Conservation (phyloP, 2,797 vertebrate genomes). For the Tauraco hartlaubi region DNA sequence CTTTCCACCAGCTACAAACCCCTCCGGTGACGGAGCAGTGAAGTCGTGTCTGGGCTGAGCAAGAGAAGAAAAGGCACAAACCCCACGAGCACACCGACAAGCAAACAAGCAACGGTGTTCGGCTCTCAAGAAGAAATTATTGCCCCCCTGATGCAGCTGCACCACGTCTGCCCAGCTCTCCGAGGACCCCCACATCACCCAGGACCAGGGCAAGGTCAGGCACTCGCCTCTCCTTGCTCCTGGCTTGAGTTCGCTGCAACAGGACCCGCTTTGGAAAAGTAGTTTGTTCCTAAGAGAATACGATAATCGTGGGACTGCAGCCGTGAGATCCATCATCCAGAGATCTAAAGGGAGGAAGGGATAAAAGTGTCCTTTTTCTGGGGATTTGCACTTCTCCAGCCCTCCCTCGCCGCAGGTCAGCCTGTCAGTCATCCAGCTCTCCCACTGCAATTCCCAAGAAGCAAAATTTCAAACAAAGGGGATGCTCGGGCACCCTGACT, state of each 20-base stretch:
- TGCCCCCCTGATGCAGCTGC: neutral
- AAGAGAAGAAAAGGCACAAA: neutral
- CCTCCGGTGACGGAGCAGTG: neutral
- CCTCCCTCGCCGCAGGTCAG: neutral
- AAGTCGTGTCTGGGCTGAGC: neutral
- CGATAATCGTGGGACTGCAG: neutral
- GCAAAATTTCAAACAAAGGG: neutral
- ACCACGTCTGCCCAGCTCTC: neutral
- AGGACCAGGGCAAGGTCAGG: neutral
- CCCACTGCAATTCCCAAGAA: neutral
- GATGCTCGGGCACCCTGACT: neutral
- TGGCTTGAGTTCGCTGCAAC: neutral
- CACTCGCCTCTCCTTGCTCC: neutral
- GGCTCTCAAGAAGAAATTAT: neutral
- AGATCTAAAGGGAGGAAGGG: neutral
- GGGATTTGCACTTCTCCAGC: neutral
- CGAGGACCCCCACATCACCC: neutral
- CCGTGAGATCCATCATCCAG: neutral
- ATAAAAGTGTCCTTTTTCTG: neutral
- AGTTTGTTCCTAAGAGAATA: neutral
- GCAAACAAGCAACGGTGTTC: neutral
- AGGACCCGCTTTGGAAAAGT: neutral
- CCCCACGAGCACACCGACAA: rapidly evolving
- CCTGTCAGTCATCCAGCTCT: neutral
- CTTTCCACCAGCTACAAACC: neutral